Evolutionary conservation across 2,113 vertebrate genomes (phyloP).

Genomic region (Urocynchramus pylzowi): DNA sequence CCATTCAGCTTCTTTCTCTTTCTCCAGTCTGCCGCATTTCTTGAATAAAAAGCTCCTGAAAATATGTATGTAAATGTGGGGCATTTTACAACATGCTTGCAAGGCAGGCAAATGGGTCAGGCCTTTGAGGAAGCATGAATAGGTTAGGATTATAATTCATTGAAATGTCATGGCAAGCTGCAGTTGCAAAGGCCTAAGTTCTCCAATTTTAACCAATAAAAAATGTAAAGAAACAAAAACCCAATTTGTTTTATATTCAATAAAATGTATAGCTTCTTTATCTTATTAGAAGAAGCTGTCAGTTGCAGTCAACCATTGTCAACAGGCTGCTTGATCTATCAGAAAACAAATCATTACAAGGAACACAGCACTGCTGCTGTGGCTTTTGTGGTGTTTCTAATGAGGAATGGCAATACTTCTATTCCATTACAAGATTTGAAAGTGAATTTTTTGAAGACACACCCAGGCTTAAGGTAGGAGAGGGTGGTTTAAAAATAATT

Average conservation of each 20-base stretch:
- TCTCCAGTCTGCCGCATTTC: background rate
- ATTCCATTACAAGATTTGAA: background rate
- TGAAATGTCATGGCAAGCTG: constrained; percentile 40
- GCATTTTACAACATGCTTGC: constrained; percentile 25
- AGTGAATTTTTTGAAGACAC: constrained; percentile 26
- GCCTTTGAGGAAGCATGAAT: constrained; percentile 39
- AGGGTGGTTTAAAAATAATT: constrained; percentile 30
- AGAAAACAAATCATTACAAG: constrained; percentile 58
- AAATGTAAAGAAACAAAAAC: constrained; percentile 54
- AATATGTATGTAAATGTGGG: constrained; percentile 5
- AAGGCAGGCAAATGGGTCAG: background rate
- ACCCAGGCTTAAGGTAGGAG: background rate
- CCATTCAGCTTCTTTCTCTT: background rate
- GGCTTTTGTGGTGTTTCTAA: constrained; percentile 36
- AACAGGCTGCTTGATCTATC: constrained; percentile 62
- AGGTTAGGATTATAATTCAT: constrained; percentile 53
- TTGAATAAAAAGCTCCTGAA: constrained; percentile 9
- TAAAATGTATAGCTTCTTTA: constrained; percentile 49
- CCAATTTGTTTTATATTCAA: constrained; percentile 54
- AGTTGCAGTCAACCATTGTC: constrained; percentile 50
- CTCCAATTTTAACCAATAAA: constrained; percentile 53
- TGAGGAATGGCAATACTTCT: background rate
- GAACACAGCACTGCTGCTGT: background rate
- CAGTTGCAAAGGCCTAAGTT: constrained; percentile 25
- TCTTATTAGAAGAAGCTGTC: constrained; percentile 54